These are phyloP conservation scores for Rhodinocichla rosea DNA, from an alignment of 2,113 vertebrate genomes.

Conservation along the genomic window DNA sequence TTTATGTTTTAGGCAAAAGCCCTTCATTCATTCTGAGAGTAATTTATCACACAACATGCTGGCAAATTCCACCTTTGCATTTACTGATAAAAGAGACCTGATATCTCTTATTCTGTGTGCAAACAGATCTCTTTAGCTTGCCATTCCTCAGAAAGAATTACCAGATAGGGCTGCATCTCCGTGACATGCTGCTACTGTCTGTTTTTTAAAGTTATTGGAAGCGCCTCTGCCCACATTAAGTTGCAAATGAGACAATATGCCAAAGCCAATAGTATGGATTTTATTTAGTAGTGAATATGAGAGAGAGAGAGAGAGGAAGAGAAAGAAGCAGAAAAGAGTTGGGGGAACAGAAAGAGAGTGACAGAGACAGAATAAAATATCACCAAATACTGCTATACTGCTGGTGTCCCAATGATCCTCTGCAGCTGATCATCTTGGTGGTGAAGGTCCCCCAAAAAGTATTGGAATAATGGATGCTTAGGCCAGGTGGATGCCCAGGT, in stretches of 20 bases:
- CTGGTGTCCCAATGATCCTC: too few species aligned
- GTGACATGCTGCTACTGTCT: not conserved
- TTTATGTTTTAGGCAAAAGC: not conserved
- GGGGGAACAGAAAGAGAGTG: not conserved
- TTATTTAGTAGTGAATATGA: not conserved
- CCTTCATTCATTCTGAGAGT: not conserved
- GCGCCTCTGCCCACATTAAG: not conserved
- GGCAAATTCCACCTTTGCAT: not conserved
- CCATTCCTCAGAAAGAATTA: not conserved
- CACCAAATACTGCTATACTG: not conserved
- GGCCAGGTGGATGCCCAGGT: not conserved
- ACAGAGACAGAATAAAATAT: not conserved
- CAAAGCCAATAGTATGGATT: not conserved
- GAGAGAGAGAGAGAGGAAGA: not conserved
- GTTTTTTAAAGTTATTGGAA: not conserved
- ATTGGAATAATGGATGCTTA: not conserved
- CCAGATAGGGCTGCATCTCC: not conserved
- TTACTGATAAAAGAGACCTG: not conserved
- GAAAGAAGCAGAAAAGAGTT: not conserved
- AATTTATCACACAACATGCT: not conserved
- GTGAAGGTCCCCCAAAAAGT: not conserved
- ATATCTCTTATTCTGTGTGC: not conserved
- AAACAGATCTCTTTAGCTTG: not conserved
- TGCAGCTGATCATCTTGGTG: not conserved
- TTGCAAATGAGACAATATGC: not conserved